A percentile compares a stretch with the other conserved stretches of the same genome.
These are phyloP conservation scores for Atractosteus spatula DNA, from an alignment of 2,113 vertebrate genomes.

Conservation along the genomic window DNA sequence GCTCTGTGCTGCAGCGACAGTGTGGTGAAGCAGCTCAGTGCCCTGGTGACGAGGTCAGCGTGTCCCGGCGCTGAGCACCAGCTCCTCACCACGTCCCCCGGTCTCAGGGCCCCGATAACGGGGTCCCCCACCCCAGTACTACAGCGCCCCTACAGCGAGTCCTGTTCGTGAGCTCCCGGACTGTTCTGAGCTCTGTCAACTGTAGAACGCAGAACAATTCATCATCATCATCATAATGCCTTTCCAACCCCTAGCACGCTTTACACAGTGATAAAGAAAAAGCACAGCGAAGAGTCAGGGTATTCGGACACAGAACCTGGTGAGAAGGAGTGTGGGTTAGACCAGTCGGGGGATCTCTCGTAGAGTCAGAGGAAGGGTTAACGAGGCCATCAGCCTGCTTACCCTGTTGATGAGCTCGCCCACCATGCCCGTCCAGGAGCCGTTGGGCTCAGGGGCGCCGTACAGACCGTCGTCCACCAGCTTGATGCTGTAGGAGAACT, in stretches of 20 bases:
- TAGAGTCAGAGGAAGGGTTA: too few species aligned
- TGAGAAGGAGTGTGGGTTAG: neutral
- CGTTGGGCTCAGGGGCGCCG: constrained; percentile 82
- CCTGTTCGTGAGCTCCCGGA: constrained; percentile 6
- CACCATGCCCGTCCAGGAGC: constrained; percentile 92
- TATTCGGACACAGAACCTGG: neutral
- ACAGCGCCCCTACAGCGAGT: neutral
- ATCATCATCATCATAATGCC: constrained; percentile 26
- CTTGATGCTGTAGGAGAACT: constrained; percentile 83
- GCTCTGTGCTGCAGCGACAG: too few species aligned
- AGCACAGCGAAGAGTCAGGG: constrained; percentile 21
- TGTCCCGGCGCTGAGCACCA: too few species aligned
- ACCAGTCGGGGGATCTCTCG: neutral
- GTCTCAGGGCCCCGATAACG: too few species aligned
- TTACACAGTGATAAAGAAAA: neutral
- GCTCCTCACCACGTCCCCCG: too few species aligned
- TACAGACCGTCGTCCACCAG: constrained; percentile 87
- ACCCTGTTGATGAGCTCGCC: constrained; percentile 91
- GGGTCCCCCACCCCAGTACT: too few species aligned
- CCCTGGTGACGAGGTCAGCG: too few species aligned
- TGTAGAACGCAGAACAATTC: constrained; percentile 21
- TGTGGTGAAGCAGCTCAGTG: too few species aligned
- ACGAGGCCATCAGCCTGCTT: constrained; percentile 66
- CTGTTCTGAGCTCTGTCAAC: constrained; percentile 14
- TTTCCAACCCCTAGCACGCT: neutral